Evolutionary conservation across 2,113 vertebrate species (phyloP).

Genomic region (Spheniscus mendiculus): DNA sequence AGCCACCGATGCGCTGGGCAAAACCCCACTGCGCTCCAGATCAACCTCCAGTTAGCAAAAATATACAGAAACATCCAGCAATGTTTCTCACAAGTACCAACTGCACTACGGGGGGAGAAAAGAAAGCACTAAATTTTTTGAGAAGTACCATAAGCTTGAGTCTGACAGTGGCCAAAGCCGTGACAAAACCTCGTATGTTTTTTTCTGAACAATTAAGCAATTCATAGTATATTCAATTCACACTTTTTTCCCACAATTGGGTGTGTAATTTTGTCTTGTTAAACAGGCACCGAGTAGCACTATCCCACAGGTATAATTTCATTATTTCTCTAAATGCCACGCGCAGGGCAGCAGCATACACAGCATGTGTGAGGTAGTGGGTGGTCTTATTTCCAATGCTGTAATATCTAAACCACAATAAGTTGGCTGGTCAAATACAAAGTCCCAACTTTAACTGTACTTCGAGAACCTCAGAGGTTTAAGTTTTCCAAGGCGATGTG

Average conservation of each 20-base stretch:
- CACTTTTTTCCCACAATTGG: background rate
- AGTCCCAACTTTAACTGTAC: background rate
- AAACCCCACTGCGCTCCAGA: background rate
- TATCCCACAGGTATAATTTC: constrained; percentile 20
- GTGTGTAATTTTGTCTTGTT: background rate
- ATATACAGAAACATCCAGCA: background rate
- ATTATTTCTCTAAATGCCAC: background rate
- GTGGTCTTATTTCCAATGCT: constrained; percentile 3
- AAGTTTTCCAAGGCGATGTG: background rate
- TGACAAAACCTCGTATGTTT: background rate
- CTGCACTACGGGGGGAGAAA: background rate
- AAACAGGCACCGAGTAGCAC: background rate
- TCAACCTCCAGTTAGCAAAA: background rate
- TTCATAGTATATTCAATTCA: background rate
- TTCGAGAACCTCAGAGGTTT: background rate
- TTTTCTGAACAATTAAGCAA: background rate
- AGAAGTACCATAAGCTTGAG: background rate
- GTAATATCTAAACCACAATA: background rate
- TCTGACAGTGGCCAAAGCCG: background rate
- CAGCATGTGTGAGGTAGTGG: background rate
- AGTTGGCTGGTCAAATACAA: background rate
- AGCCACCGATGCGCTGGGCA: background rate
- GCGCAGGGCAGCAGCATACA: background rate
- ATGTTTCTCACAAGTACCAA: background rate
- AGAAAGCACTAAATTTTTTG: background rate